phyloP scores from a whole-genome alignment of 92 coral and sea anemone species.

The Plumapathes pennacea region DNA sequence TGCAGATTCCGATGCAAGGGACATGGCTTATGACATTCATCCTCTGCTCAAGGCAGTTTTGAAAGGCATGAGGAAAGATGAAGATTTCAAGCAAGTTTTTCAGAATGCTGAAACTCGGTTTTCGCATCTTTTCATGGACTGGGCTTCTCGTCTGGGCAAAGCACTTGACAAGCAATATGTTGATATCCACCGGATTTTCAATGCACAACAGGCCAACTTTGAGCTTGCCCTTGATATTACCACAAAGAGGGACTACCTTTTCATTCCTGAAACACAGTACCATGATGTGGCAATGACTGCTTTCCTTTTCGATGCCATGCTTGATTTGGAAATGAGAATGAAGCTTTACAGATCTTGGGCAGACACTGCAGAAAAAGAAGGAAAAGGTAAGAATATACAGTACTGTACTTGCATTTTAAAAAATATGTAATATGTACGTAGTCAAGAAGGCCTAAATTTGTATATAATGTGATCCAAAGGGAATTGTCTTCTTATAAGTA shows the following conservation, averaged over 20 bases:
- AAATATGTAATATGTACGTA: too few species aligned
- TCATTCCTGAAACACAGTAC: conserved; percentile 43
- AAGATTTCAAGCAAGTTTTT: conserved; percentile 7
- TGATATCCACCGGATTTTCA: conserved; percentile 17
- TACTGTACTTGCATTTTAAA: too few species aligned
- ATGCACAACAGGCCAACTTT: conserved; percentile 37
- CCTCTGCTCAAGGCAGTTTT: conserved; percentile 33
- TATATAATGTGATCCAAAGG: too few species aligned
- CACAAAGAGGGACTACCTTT: conserved; percentile 12
- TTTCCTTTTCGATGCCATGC: conserved; percentile 44
- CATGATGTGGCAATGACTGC: conserved; percentile 29
- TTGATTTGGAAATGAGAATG: conserved; percentile 23
- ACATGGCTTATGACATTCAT: conserved; percentile 12
- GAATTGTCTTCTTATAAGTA: too few species aligned
- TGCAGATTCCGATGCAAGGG: conserved; percentile 2
- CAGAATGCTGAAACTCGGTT: conserved; percentile 38
- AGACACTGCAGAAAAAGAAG: conserved; percentile 21
- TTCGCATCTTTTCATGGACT: conserved; percentile 37
- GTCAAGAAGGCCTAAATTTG: too few species aligned
- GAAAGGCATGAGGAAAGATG: neutral
- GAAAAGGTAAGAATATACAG: too few species aligned
- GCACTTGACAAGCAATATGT: conserved; percentile 35
- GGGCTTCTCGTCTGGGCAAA: conserved; percentile 13
- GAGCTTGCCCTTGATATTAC: conserved; percentile 38
- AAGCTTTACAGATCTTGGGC: conserved; percentile 44